Evolutionary conservation across 2,113 vertebrate genomes (phyloP), one percentile per base, ranked within the genome.

Genomic region (Petromus typicus): DNA sequence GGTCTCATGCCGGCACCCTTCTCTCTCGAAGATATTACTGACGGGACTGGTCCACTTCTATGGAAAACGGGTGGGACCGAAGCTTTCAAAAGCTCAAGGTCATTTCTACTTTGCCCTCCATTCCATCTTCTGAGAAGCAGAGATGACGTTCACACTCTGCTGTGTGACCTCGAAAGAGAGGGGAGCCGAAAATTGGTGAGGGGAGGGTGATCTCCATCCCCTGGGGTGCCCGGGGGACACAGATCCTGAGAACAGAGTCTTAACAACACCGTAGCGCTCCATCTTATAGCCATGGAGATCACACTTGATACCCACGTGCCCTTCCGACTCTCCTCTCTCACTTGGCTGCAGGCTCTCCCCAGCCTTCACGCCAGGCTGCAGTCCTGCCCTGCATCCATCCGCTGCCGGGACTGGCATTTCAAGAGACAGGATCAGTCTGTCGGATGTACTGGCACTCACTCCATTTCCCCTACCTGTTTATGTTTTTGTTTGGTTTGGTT

Each of bases 91-190:
- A 37, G 37, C 13, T 30, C 79, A 93, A 95, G 94, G 89, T 67
- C 75, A 76, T 76, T 86, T 48, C 71, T 67, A 40, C 66, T 78
- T n/a, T 66, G 51, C 81, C 66, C 79, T 96, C 63, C n/a, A 17
- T 61, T 48, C 67, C 2, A 25, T 27, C 82, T 81, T 57, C 64
- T 64, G 57, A 63, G 51, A 54, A 79, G 56, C 40, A 69, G 20
- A 78, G 40, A 48, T 14, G 13, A 5, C 10, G 22, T 51, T 57
- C 66, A 43, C 32, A n/a, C 23, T 23, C 48, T 20, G 7, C 12
- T 37, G 4, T 10, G 25, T 54, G 67, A 81, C 18, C 37, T 85
- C 30, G 37, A 23, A 63, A 59, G 18, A 69, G 40, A 88, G 71
- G 30, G 20, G 9, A 86, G n/a, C 11, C 10, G 22, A 76, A 45